Percentiles rank a stretch among this genome's conserved stretches.
These are phyloP conservation scores for Bemisia tabaci DNA, from an alignment of 1,140 invertebrate species.

Conservation along the genomic window DNA sequence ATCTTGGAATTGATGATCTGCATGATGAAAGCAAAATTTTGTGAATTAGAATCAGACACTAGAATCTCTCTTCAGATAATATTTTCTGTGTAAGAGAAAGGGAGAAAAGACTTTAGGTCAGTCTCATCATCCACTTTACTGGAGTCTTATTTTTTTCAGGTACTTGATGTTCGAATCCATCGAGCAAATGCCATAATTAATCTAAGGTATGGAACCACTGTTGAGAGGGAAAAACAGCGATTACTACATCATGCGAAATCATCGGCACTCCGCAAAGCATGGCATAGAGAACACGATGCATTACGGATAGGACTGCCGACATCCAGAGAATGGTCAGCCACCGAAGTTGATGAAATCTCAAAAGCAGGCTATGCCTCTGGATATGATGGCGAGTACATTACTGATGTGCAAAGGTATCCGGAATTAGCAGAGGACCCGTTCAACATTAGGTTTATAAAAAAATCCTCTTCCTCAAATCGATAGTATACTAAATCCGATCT, in stretches of 20 bases:
- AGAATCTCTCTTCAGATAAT: no score
- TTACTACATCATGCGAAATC: constrained; percentile 76
- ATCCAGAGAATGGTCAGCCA: constrained; percentile 40
- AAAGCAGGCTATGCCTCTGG: constrained; percentile 65
- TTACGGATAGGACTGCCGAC: constrained; percentile 66
- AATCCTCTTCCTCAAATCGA: constrained; percentile 27
- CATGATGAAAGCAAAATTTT: no score
- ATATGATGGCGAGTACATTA: constrained; percentile 82
- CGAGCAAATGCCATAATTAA: constrained; percentile 68
- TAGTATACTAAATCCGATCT: constrained; percentile 14
- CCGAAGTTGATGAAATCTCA: constrained; percentile 74
- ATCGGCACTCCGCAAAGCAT: constrained; percentile 74
- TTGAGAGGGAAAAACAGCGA: constrained; percentile 73
- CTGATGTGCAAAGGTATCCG: constrained; percentile 75
- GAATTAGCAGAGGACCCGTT: constrained; percentile 90
- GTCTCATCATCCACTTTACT: no score
- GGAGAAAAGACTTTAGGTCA: no score
- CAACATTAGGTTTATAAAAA: constrained; percentile 80
- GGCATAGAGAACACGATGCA: constrained; percentile 77
- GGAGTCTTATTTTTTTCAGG: constrained; percentile 22
- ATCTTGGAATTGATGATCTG: no score
- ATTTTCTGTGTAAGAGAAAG: no score
- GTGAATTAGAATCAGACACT: no score
- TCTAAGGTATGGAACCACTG: constrained; percentile 73
- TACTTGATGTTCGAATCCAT: constrained; percentile 73